Base-by-base conservation (phyloP, 2,888 invertebrate species). In the Ethmia dodecea region DNA sequence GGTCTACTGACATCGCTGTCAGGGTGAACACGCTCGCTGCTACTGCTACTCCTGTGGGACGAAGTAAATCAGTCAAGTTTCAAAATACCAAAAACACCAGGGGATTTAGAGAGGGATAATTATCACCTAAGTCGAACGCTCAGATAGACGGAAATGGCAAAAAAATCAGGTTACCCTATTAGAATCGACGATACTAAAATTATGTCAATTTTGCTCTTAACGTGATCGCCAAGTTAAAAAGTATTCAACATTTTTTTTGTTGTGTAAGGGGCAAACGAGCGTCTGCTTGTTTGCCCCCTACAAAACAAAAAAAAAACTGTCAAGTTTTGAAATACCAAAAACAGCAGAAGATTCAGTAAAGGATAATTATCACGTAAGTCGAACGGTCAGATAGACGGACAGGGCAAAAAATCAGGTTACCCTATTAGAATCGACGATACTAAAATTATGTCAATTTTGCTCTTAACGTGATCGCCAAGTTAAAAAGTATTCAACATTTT, bases 11-110 rank as follows among this genome's bases (percentile, higher is more conserved):
- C 91, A 94, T 92, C 0, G 92, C 90, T 4, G 92, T 91, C 43
- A 94, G 90, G 0, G 94, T 93, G 63, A 93, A 93, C 22, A 94
- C 91, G 52, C 93, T 93, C 3, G 93, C 91, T 3, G 92, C 92
- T 9, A 93, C 93, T 1, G 93, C 89, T 13, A 93, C 91, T 40
- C 92, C 93, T 93, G 73, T 0, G 16, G 43, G 13, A 35, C 14
- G 25, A 40, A n/a, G 5, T 24, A 25, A 13, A 6, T 22, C 3
- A 22, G 22, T 22, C 20, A n/a, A n/a, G n/a, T 27, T 11, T 26
- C 5, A 26, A 10, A 11, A 26, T 13, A 3, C 3, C 15, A 11
- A 6, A 13, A 9, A 20, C 20, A 6, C 22, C 22, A 4, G 22
- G 22, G 3, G n/a, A 3, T 3, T 22, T n/a, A 9, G 8, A 22